phyloP scores from a whole-genome alignment of 2,797 vertebrate genomes.

The Lepilemur ruficaudatus region DNA sequence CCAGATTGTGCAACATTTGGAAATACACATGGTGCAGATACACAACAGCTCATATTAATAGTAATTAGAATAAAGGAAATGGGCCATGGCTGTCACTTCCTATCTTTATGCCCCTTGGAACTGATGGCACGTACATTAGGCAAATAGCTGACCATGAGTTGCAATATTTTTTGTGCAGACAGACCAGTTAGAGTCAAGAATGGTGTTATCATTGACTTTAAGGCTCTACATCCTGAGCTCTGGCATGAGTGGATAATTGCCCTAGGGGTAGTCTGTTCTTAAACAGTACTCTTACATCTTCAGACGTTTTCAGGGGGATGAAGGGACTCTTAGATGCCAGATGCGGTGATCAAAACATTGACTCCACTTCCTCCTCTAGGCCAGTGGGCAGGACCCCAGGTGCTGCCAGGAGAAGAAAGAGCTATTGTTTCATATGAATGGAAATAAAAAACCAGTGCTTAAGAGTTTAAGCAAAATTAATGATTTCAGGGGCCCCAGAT shows the following conservation, averaged over 20 bases:
- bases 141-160: background rate
- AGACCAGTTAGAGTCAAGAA: background rate
- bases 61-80: background rate
- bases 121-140: background rate
- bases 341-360: background rate
- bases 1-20: background rate
- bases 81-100: background rate
- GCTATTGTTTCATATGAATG: conserved; percentile 49
- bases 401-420: conserved; percentile 52
- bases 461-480: conserved; percentile 69
- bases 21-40: background rate
- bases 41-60: background rate
- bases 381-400: conserved; percentile 1
- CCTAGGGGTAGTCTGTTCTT: background rate
- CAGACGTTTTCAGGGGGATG: background rate
- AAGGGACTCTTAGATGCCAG: background rate
- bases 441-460: conserved; percentile 69
- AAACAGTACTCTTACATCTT: background rate
- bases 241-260: background rate
- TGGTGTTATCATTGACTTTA: background rate
- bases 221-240: background rate
- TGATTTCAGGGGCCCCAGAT: conserved; percentile 41
- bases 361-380: background rate
- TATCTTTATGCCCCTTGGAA: background rate
- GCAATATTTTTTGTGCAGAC: background rate